Evolutionary conservation across 2,797 vertebrate genomes (phyloP), one percentile per base, ranked within the genome.

Genomic region (Linurgus olivaceus): DNA sequence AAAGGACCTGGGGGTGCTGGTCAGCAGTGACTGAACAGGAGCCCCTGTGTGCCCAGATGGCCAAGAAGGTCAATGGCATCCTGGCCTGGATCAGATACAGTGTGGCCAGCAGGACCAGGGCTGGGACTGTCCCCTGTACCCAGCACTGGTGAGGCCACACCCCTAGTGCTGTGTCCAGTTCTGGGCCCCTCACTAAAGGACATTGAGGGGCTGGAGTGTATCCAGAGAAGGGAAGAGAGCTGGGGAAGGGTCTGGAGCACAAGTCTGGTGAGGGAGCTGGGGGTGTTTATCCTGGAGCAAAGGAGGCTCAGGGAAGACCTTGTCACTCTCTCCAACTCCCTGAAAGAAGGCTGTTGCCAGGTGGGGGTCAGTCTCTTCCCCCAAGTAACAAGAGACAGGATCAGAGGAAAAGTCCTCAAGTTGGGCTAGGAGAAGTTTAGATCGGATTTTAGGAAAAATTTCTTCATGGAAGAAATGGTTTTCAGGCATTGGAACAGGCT

Each of bases 161-260:
- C 31, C 37, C 1, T 0, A 61, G 5, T 12, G 2, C 28, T 62
- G 55, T 19, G 55, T 17, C 23, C 48, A 38, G 15, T 7, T 67
- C 10, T 67, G 67, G 31, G 35, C 15, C 29, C 2, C 6, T 52
- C 29, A 31, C 29, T 6, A 28, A 31, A 38, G 4, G 37, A 19
- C 54, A 55, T 0, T 19, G 31, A 55, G n/a, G 6, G 1, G 8
- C 37, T 73, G 28, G 28, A 50, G 21, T 0, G 0, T 1, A 5
- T 15, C 75, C 68, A 86, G 44, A 48, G 59, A 66, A 48, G 17
- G 19, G 19, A 73, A 3, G 0, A 0, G 45, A 66, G n/a, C 28
- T 45, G 75, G 24, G 1, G 11, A 65, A 51, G 59, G n/a, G 9
- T 15, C 59, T 40, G 59, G 28, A 73, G 20, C 38, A 52, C n/a